phyloP scores from a whole-genome alignment of 2,113 vertebrate species.

The Tapirus terrestris region DNA sequence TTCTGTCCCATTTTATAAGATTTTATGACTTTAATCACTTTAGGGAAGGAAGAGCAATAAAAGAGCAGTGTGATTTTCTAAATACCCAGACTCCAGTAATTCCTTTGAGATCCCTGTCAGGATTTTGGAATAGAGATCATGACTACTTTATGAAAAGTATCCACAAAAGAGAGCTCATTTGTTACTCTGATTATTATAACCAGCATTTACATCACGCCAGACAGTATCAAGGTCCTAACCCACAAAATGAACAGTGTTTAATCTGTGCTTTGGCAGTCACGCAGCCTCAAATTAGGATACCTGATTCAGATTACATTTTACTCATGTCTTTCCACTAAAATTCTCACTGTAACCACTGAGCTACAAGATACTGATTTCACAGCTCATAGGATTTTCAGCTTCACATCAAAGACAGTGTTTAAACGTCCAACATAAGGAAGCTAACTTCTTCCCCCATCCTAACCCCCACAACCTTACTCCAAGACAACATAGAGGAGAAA shows the following conservation, averaged over 20 bases:
- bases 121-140: conserved; percentile 27
- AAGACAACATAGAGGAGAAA: not conserved
- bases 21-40: conserved; percentile 61
- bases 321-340: not conserved
- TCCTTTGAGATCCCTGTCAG: conserved; percentile 23
- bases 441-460: not conserved
- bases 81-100: not conserved
- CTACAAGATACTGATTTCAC: not conserved
- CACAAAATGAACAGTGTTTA: not conserved
- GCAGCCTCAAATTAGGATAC: not conserved
- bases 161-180: not conserved
- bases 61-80: not conserved
- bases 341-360: not conserved
- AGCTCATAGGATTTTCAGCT: not conserved
- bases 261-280: not conserved
- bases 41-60: conserved; percentile 19
- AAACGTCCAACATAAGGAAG: not conserved
- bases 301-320: not conserved
- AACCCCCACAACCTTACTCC: not conserved
- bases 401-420: not conserved
- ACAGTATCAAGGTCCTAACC: not conserved
- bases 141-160: conserved; percentile 26
- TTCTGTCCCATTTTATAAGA: not conserved
- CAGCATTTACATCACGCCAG: not conserved
- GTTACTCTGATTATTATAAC: conserved; percentile 10